Conservation (phyloP, 2,888 invertebrate genomes). For the Bruchidius siliquastri region DNA sequence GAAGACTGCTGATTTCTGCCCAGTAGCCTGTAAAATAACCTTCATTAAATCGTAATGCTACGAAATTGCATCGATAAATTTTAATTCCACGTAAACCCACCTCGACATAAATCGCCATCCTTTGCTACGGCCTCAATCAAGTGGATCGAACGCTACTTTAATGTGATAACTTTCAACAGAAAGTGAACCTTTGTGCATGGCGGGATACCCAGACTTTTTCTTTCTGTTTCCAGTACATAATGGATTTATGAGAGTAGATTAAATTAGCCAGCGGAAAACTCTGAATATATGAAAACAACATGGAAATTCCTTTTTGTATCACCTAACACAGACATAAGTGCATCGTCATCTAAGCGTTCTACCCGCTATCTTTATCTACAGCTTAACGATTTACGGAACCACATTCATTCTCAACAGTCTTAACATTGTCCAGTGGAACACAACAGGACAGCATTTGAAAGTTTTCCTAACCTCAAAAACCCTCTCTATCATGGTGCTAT, state of each 20-base stretch:
- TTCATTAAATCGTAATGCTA: background rate
- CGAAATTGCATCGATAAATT: background rate
- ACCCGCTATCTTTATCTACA: no score
- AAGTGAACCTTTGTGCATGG: background rate
- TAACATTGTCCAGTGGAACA: no score
- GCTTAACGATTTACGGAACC: no score
- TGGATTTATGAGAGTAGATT: background rate
- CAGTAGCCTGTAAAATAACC: background rate
- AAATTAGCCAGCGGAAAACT: background rate
- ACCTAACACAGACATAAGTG: no score
- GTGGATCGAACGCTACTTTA: background rate
- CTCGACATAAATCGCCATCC: background rate
- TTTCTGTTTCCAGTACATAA: background rate
- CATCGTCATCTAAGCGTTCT: no score
- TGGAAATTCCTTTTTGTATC: no score
- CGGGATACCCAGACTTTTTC: background rate
- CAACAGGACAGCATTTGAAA: no score
- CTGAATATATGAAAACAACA: no score
- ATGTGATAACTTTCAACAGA: background rate
- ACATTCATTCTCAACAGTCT: no score
- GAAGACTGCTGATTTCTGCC: background rate
- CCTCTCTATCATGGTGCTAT: no score
- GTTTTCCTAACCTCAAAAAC: no score
- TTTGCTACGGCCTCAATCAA: background rate
- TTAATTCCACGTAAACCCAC: background rate